Evolutionary conservation across 2,113 vertebrate genomes (phyloP), one percentile per base, ranked within the genome.

Genomic region (Ptilorrhoa leucosticta): DNA sequence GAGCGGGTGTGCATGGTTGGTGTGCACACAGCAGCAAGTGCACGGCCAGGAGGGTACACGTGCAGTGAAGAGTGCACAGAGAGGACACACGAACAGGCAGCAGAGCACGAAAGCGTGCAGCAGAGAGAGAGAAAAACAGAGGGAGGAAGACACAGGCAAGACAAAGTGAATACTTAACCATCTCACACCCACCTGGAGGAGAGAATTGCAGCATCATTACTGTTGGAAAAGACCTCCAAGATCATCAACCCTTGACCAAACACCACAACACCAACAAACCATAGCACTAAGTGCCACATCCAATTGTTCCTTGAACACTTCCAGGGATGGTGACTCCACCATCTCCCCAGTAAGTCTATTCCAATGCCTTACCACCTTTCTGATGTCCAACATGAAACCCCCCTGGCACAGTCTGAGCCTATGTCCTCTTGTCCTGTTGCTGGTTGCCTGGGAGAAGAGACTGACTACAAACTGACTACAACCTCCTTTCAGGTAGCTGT

Each of bases 21-120:
- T 6, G 27, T 15, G 18, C 19, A 16, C 11, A 19, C 12, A 24
- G 48, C 23, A 39, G 28, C 24, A 54, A 44, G 26, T 2, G 2
- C 11, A 26, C 0, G 0, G 45, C 61, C 65, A 61, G n/a, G 27
- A 72, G 5, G 26, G 7, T 28, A 39, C 0, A 0, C 0, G 0
- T 19, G 53, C 57, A 23, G 11, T 8, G 11, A 8, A 13, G 24
- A 37, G 24, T 2, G 15, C 15, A 18, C 57, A 39, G 15, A 6
- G 1, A 10, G 26, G 50, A 50, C 24, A 23, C 2, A 4, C 1
- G 2, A 42, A 50, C 21, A 40, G 24, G 44, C 48, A 60, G 68
- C 26, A 60, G 20, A 27, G 18, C 35, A 30, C 0, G 0, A 14
- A 9, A 33, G 24, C 1, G 0, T 19, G 24, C 13, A 21, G 26